These are phyloP conservation scores for Himalopsyche anomala DNA, from an alignment of 2,888 invertebrate species.

Conservation along the genomic window DNA sequence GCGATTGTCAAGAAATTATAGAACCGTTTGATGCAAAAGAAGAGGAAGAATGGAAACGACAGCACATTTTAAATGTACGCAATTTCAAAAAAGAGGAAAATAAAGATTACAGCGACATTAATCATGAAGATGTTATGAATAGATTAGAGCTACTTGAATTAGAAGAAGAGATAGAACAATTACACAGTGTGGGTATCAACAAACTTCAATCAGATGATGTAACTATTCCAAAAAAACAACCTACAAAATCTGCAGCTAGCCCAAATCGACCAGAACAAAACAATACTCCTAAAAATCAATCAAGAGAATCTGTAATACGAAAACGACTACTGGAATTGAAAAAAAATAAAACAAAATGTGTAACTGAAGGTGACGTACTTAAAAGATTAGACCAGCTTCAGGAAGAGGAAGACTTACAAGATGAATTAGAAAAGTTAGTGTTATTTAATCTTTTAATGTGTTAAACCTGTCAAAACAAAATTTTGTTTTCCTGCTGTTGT, in stretches of 20 bases:
- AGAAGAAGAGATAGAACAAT: conserved; percentile 78
- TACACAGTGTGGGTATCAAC: conserved; percentile 64
- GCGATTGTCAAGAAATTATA: conserved; percentile 81
- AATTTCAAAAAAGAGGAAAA: conserved; percentile 73
- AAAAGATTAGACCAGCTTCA: conserved; percentile 77
- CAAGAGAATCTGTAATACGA: conserved; percentile 58
- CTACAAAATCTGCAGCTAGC: background rate
- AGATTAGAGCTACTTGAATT: conserved; percentile 80
- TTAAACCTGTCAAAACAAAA: too few species aligned
- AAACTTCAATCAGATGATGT: background rate
- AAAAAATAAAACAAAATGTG: conserved; percentile 64
- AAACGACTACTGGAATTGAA: conserved; percentile 64
- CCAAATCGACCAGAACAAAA: conserved; percentile 34
- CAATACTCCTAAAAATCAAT: conserved; percentile 15
- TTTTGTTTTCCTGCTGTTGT: too few species aligned
- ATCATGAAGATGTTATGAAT: conserved; percentile 73
- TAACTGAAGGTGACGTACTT: conserved; percentile 73
- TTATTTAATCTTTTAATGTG: background rate
- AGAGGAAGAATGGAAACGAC: conserved; percentile 82
- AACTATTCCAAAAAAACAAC: conserved; percentile 52
- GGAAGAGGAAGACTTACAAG: conserved; percentile 75
- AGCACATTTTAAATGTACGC: conserved; percentile 74
- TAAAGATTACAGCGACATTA: conserved; percentile 68
- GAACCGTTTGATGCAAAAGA: conserved; percentile 83
- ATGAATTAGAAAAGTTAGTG: conserved; percentile 75